Evolutionary conservation across 2,797 vertebrate genomes (phyloP), one percentile per base, ranked within the genome.

Genomic region (Halcyon badia): DNA sequence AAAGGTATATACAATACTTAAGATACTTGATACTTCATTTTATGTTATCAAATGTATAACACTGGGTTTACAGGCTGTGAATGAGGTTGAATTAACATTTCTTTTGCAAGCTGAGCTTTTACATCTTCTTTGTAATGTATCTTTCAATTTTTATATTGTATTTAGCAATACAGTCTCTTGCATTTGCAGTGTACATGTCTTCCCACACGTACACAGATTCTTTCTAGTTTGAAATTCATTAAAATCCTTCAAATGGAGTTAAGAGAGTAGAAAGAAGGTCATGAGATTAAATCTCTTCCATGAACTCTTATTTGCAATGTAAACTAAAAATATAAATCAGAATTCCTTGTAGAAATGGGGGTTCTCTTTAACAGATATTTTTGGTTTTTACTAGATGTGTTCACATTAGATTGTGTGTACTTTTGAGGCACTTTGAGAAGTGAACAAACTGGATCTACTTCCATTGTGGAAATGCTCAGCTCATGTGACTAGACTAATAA

Each of bases 61-160:
- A 8, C 35, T 1, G 4, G 54, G 19, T 56, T 86, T 91, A 35
- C 22, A 70, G 25, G 11, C 39, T 56, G 8, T 0, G 0, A 44
- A 5, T 60, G 56, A 83, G 28, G 11, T 82, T 54, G 31, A 93
- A 79, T 81, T 86, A 70, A 28, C 17, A 48, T 72, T 90, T 78
- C 6, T 72, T 82, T 60, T 57, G 21, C n/a, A 77, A 91, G 2
- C 6, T 49, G 54, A 86, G 25, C 31, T 90, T 90, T 89, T 69
- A 39, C 33, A n/a, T 78, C 28, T 64, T 75, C 26, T 84, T 83
- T 64, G 39, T 57, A 70, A 71, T 31, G 51, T 60, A 33, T 56
- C 37, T 83, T 48, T 18, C 25, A n/a, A 37, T n/a, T 82, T 93
- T 93, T 42, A 64, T 14, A 16, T 83, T 60, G 35, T 60, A 28